Evolutionary conservation across 2,113 vertebrate genomes (phyloP).

Genomic region (Eupsittula cactorum): DNA sequence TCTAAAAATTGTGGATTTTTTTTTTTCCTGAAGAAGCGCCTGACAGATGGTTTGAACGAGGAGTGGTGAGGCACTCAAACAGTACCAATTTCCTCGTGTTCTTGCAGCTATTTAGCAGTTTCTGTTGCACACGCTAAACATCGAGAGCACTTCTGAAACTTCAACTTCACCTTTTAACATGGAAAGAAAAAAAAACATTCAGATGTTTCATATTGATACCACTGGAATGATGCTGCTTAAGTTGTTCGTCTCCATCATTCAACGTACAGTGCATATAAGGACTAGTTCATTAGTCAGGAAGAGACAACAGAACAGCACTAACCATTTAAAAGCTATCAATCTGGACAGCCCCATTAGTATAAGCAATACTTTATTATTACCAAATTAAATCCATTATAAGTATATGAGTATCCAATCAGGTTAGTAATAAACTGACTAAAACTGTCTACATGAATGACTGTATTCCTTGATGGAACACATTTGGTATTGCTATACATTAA

Average conservation of each 20-base stretch:
- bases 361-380: constrained; percentile 13
- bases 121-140: constrained; percentile 66
- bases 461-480: background rate
- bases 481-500: background rate
- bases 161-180: constrained; percentile 30
- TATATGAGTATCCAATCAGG: background rate
- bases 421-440: constrained; percentile 12
- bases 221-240: background rate
- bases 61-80: constrained; percentile 58
- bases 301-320: background rate
- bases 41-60: constrained; percentile 74
- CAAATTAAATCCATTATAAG: constrained; percentile 20
- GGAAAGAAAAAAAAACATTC: background rate
- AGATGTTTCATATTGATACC: background rate
- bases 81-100: constrained; percentile 63
- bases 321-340: constrained; percentile 49
- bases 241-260: background rate
- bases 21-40: constrained; percentile 51
- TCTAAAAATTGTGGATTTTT: constrained; percentile 63
- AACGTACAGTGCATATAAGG: background rate
- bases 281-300: background rate
- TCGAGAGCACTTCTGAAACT: constrained; percentile 46
- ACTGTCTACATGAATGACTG: background rate
- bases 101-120: constrained; percentile 70
- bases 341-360: background rate